Percentiles rank a stretch among this genome's conserved stretches.
Conservation (phyloP, 2,797 vertebrate genomes). For the Sternarchorhynchus goeldii region DNA sequence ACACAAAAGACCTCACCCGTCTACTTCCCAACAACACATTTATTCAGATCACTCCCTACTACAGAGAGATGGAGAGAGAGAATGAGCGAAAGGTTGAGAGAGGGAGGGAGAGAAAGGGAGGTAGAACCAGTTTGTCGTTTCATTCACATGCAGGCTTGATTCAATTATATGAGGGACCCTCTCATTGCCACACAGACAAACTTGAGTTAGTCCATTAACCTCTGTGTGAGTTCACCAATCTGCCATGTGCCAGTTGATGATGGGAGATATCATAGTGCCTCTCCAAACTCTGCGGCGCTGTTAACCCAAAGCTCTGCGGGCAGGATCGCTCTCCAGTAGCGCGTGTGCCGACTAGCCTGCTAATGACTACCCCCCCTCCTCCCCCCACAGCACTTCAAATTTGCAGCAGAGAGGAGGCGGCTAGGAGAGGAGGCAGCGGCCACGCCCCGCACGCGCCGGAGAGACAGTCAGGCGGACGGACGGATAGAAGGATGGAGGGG, state of each 20-base stretch:
- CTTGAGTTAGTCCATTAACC: slow-evolving; percentile 65
- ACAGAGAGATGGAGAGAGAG: slow-evolving; percentile 32
- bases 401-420: background rate
- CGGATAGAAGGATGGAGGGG: too few species aligned
- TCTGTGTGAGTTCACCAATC: slow-evolving; percentile 58
- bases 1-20: slow-evolving; percentile 28
- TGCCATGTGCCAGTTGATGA: slow-evolving; percentile 51
- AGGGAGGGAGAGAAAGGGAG: slow-evolving; percentile 45
- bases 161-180: slow-evolving; percentile 59
- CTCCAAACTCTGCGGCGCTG: slow-evolving; percentile 47
- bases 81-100: slow-evolving; percentile 29
- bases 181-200: slow-evolving; percentile 55
- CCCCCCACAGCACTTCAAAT: too few species aligned
- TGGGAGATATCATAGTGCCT: slow-evolving; percentile 42
- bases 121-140: slow-evolving; percentile 51
- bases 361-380: slow-evolving; percentile 19
- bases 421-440: background rate
- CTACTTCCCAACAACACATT: slow-evolving; percentile 44
- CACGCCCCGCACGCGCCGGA: background rate
- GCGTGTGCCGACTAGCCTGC: slow-evolving; percentile 36
- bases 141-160: slow-evolving; percentile 61
- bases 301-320: slow-evolving; percentile 53
- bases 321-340: slow-evolving; percentile 36
- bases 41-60: slow-evolving; percentile 41
- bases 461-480: background rate